phyloP scores from a whole-genome alignment of 2,888 invertebrate genomes.

The Sipunculus nudus region DNA sequence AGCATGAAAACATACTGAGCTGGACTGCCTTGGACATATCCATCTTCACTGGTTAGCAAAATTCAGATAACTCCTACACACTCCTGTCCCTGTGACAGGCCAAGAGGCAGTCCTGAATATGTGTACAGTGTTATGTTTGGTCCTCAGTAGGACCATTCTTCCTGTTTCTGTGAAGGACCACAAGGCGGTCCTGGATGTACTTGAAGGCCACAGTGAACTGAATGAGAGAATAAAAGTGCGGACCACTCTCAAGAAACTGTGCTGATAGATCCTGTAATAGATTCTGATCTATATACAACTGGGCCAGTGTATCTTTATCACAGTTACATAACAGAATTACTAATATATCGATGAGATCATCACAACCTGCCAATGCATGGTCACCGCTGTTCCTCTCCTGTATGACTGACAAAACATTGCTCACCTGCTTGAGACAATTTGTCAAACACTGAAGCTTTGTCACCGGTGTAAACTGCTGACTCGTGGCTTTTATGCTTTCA shows the following conservation, averaged over 20 bases:
- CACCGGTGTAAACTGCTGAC: slow-evolving; percentile 23
- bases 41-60: too few species aligned
- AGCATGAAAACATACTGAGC: too few species aligned
- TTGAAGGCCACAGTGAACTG: slow-evolving; percentile 55
- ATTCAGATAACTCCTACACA: too few species aligned
- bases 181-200: slow-evolving; percentile 47
- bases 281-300: slow-evolving; percentile 49
- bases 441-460: slow-evolving; percentile 32
- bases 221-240: slow-evolving; percentile 53
- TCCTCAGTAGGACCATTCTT: too few species aligned
- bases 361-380: slow-evolving; percentile 19
- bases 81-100: too few species aligned
- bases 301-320: slow-evolving; percentile 33
- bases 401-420: slow-evolving; percentile 12
- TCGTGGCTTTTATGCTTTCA: slow-evolving; percentile 9
- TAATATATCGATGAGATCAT: slow-evolving; percentile 41
- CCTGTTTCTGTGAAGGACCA: too few species aligned
- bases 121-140: too few species aligned
- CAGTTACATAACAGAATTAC: slow-evolving; percentile 47
- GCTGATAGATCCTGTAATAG: slow-evolving; percentile 52
- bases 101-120: too few species aligned
- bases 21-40: too few species aligned
- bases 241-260: slow-evolving; percentile 49
- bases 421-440: slow-evolving; percentile 31
- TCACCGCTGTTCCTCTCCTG: slow-evolving; percentile 9